These are phyloP conservation scores for Bradypus variegatus DNA, from an alignment of 2,797 vertebrate genomes.

Conservation along the genomic window DNA sequence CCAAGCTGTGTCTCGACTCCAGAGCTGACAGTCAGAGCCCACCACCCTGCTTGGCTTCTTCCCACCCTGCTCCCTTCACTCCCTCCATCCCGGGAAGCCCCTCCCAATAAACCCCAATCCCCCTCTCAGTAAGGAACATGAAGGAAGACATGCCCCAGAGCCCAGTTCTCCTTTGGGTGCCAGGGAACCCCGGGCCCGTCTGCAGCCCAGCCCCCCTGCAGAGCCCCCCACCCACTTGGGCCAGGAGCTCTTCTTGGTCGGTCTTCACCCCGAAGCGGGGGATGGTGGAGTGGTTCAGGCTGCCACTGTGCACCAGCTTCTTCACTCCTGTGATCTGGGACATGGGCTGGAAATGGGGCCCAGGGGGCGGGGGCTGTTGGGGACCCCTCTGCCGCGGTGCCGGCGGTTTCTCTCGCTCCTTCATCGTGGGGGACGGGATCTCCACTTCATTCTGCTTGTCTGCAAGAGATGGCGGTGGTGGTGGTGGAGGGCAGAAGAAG, in stretches of 20 bases:
- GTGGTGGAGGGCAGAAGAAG: background rate
- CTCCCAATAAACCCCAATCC: background rate
- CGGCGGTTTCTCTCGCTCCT: slow-evolving; percentile 81
- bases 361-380: slow-evolving; percentile 21
- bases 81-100: background rate
- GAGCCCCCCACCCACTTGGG: slow-evolving; percentile 73
- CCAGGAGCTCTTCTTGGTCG: slow-evolving; percentile 86
- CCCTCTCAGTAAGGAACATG: background rate
- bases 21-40: background rate
- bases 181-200: background rate
- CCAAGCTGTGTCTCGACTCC: background rate
- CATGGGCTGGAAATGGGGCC: slow-evolving; percentile 77
- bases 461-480: slow-evolving; percentile 55
- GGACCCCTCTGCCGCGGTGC: slow-evolving; percentile 26
- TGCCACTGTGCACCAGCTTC: slow-evolving; percentile 84
- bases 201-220: background rate
- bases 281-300: slow-evolving; percentile 80
- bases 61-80: background rate
- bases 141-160: background rate
- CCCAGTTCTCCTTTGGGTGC: background rate
- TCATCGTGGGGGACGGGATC: slow-evolving; percentile 86
- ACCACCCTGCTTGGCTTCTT: background rate
- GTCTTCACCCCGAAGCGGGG: slow-evolving; percentile 90
- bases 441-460: slow-evolving; percentile 96
- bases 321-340: slow-evolving; percentile 92